Percentiles rank a stretch among this genome's conserved stretches.
phyloP scores from a whole-genome alignment of 2,797 vertebrate genomes.

The Labeo calbasu region DNA sequence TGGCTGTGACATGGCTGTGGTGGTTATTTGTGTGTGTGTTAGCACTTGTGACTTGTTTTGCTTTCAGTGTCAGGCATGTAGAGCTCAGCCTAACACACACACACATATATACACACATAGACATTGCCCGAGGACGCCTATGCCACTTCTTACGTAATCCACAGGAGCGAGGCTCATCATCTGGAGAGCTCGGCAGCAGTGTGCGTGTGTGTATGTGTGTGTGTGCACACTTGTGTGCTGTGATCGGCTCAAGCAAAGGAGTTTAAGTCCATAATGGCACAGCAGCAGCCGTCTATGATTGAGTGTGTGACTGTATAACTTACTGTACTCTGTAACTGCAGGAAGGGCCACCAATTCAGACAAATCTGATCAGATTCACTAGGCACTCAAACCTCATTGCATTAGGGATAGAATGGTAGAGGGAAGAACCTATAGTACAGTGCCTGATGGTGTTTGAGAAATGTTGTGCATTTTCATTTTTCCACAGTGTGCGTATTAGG shows the following conservation, averaged over 20 bases:
- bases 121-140: constrained; percentile 25
- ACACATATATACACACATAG: constrained; percentile 28
- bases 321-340: constrained; percentile 24
- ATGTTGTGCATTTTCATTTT: not conserved
- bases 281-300: constrained; percentile 46
- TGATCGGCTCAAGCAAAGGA: constrained; percentile 32
- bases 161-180: constrained; percentile 43
- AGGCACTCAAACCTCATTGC: not conserved
- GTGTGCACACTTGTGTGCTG: constrained; percentile 44
- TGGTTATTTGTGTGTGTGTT: constrained; percentile 6
- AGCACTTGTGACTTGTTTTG: constrained; percentile 34
- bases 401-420: not conserved
- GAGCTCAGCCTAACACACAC: constrained; percentile 17
- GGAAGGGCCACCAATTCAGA: not conserved
- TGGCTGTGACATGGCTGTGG: constrained; percentile 8
- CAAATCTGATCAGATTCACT: constrained; percentile 24
- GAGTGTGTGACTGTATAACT: constrained; percentile 44
- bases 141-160: constrained; percentile 46
- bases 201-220: constrained; percentile 21
- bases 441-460: not conserved
- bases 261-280: constrained; percentile 41
- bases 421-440: not conserved
- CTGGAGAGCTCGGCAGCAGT: constrained; percentile 33
- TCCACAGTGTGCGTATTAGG: not conserved
- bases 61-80: constrained; percentile 38